Evolutionary conservation across 2,113 vertebrate genomes (phyloP).

Genomic region (Empidonax alnorum): DNA sequence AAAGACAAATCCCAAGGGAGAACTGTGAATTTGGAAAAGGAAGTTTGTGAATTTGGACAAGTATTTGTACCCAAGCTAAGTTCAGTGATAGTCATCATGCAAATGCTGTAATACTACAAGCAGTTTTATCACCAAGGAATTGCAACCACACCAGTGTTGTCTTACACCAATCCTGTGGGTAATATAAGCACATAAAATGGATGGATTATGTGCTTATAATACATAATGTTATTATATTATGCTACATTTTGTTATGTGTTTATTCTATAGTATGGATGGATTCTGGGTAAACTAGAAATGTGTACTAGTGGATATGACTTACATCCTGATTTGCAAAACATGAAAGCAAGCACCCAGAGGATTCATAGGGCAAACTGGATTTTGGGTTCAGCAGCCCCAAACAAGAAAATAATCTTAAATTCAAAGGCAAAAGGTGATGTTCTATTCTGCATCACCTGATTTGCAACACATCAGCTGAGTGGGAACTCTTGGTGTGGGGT

Average conservation of each 20-base stretch:
- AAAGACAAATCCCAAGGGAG: not conserved
- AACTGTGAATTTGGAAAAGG: not conserved
- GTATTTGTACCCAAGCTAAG: not conserved
- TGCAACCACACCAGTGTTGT: not conserved
- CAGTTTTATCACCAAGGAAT: not conserved
- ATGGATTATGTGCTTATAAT: not conserved
- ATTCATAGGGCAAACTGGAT: not conserved
- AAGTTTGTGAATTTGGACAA: not conserved
- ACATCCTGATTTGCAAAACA: not conserved
- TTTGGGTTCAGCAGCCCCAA: not conserved
- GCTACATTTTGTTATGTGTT: not conserved
- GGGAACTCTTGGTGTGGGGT: not conserved
- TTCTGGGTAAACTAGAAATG: not conserved
- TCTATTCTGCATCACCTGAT: accelerated
- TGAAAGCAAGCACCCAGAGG: not conserved
- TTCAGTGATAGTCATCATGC: not conserved
- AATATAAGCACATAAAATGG: not conserved
- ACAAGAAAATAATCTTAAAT: not conserved
- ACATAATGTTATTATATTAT: not conserved
- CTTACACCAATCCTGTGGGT: not conserved
- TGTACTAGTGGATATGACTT: not conserved
- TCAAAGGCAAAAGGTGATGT: not conserved
- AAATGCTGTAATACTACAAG: not conserved
- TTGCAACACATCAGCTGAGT: not conserved
- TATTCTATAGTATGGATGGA: not conserved